Evolutionary conservation across 2,888 invertebrate species (phyloP).

Genomic region (Tanaodytes sp.): DNA sequence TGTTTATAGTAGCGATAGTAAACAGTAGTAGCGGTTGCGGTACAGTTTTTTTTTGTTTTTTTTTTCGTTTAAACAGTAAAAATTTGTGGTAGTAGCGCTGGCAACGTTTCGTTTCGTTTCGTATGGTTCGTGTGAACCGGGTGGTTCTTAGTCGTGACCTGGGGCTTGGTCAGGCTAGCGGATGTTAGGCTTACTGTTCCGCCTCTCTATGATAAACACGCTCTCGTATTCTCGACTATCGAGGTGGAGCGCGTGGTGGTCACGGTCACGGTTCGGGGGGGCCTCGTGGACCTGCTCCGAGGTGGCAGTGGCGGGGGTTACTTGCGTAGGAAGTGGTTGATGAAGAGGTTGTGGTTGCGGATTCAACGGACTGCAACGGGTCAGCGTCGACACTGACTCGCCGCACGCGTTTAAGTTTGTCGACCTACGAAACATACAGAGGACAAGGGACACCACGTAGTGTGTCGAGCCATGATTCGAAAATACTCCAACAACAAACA

Average conservation of each 20-base stretch:
- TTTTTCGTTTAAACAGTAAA: constrained; percentile 54
- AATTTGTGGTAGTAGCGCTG: constrained; percentile 57
- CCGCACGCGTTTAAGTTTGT: constrained; percentile 73
- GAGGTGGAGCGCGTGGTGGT: constrained; percentile 72
- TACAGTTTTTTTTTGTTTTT: constrained; percentile 37
- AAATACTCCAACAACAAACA: constrained; percentile 47
- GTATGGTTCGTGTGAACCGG: constrained; percentile 54
- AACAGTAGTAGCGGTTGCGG: constrained; percentile 56
- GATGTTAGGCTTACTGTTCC: constrained; percentile 74
- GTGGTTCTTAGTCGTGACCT: constrained; percentile 59
- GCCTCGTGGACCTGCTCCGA: constrained; percentile 72
- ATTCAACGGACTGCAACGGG: constrained; percentile 74
- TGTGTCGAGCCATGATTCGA: constrained; percentile 59
- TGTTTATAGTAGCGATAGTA: constrained; percentile 63
- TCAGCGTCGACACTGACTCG: constrained; percentile 74
- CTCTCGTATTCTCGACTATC: constrained; percentile 82
- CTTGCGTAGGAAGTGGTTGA: constrained; percentile 73
- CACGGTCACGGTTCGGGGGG: constrained; percentile 73
- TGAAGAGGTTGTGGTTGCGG: constrained; percentile 72
- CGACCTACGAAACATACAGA: constrained; percentile 73
- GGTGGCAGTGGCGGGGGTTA: constrained; percentile 72
- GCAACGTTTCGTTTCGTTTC: constrained; percentile 60
- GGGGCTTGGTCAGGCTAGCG: constrained; percentile 68
- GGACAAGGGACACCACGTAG: constrained; percentile 70
- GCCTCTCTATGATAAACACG: constrained; percentile 80